A percentile compares a stretch with the other conserved stretches of the same genome.
phyloP scores from a whole-genome alignment of 2,888 invertebrate species.

The Gryllus longicercus region DNA sequence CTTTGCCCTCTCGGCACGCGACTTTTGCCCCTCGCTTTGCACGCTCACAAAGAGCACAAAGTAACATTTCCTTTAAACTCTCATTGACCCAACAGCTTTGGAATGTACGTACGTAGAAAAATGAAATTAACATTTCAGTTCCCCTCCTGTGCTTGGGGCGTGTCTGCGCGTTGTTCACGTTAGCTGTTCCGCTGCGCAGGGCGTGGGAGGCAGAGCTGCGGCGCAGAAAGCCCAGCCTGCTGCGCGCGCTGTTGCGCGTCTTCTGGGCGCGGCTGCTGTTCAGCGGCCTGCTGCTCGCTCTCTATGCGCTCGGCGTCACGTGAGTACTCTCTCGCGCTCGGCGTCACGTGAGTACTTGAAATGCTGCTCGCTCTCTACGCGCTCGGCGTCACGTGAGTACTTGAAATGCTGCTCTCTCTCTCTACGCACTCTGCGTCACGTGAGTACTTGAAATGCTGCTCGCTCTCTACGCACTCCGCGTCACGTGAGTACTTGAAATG shows the following conservation, averaged over 20 bases:
- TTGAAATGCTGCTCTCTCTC: neutral
- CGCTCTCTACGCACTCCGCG: neutral
- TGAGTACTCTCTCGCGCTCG: no score
- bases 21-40: no score
- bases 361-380: no score
- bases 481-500: neutral
- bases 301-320: no score
- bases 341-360: neutral
- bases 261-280: neutral
- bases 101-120: no score
- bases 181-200: neutral
- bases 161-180: no score
- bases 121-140: no score
- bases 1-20: no score
- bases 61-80: no score
- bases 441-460: neutral
- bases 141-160: no score
- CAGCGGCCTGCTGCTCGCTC: neutral
- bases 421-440: neutral
- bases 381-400: no score
- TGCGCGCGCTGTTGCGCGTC: neutral
- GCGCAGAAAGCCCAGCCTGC: neutral
- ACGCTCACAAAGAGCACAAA: no score
- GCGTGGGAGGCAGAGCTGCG: neutral
- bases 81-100: fast-evolving